Conservation (phyloP, 2,113 vertebrate species). For the Hemichromis elongatus region DNA sequence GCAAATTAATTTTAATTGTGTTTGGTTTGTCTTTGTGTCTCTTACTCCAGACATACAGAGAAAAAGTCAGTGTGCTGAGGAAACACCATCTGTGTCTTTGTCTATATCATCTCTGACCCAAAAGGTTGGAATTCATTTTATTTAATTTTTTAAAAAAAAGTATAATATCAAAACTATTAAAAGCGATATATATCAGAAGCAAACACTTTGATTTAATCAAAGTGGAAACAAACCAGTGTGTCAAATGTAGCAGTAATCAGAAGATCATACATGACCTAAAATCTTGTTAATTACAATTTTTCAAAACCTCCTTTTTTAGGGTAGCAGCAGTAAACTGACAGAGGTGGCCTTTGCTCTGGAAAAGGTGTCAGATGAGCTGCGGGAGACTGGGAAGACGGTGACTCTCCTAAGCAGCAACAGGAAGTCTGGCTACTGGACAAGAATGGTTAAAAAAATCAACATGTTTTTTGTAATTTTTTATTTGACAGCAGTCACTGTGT, state of each 20-base stretch:
- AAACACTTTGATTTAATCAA: not conserved
- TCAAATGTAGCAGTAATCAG: not conserved
- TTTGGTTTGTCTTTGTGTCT: not conserved
- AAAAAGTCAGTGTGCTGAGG: fast-evolving
- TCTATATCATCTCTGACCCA: not conserved
- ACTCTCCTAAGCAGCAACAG: not conserved
- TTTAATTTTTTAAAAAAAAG: not conserved
- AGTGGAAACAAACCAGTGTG: not conserved
- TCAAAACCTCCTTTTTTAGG: not conserved
- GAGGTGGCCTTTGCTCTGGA: not conserved
- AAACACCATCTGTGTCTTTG: not conserved
- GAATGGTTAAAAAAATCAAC: not conserved
- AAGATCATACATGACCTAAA: not conserved
- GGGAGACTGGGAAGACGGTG: not conserved
- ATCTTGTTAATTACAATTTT: not conserved
- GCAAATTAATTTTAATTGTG: not conserved
- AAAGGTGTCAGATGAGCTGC: not conserved
- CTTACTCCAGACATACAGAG: not conserved
- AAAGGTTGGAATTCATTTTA: not conserved
- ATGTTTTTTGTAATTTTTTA: not conserved
- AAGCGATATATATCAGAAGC: not conserved
- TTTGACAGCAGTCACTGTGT: not conserved
- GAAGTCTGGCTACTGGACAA: not conserved
- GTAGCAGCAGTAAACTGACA: not conserved
- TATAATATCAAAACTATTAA: not conserved